These are phyloP conservation scores for Brachionus paranguensis DNA, from an alignment of 1,140 invertebrate species.

Conservation along the genomic window DNA sequence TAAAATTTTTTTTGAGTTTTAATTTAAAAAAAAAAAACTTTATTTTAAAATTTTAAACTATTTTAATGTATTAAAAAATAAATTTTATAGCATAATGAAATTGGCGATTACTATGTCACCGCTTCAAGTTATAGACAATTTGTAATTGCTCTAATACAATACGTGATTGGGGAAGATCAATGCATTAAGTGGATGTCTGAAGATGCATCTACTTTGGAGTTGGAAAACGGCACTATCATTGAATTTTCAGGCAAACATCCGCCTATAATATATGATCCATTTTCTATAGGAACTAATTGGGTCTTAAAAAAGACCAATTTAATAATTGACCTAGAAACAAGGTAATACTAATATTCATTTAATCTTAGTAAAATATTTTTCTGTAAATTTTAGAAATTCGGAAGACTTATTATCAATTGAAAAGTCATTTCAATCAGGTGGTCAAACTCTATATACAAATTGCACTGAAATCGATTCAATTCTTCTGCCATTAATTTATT, in stretches of 20 bases:
- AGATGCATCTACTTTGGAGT: neutral
- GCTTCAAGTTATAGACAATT: slow-evolving; percentile 38
- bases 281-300: slow-evolving; percentile 1
- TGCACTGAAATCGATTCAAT: slow-evolving; percentile 28
- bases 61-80: neutral
- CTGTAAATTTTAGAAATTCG: neutral
- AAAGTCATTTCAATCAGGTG: slow-evolving; percentile 36
- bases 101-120: neutral
- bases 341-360: neutral
- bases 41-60: too few relatives aligned
- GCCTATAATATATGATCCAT: slow-evolving; percentile 31
- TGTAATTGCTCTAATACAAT: slow-evolving; percentile 23
- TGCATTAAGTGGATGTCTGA: slow-evolving; percentile 2
- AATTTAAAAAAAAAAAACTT: too few relatives aligned
- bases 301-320: neutral
- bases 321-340: slow-evolving; percentile 6
- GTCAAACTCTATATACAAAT: neutral
- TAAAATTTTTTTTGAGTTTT: too few relatives aligned
- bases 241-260: neutral
- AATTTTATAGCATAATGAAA: neutral
- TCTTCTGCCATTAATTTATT: slow-evolving; percentile 28
- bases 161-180: neutral
- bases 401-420: slow-evolving; percentile 19
- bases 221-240: slow-evolving; percentile 31
- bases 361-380: neutral